A percentile compares a stretch with the other conserved stretches of the same genome.
Conservation (phyloP, 1,140 invertebrate species). For the Danaus melanippus region DNA sequence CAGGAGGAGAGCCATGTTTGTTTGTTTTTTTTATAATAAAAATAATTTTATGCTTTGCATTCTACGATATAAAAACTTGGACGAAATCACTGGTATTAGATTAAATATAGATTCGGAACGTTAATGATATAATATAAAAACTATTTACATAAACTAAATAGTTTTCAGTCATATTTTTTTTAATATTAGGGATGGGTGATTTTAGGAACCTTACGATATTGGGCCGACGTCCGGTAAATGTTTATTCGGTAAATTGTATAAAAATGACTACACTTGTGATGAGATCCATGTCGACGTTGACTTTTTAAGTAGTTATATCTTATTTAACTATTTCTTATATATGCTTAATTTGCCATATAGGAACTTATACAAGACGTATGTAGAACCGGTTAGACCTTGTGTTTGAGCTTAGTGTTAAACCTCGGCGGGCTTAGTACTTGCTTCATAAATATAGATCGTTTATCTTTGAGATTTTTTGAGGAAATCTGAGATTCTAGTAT, state of each 20-base stretch:
- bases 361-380: constrained; percentile 21
- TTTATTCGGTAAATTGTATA: constrained; percentile 9
- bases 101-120: too few relatives aligned
- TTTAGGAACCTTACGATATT: too few relatives aligned
- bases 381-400: constrained; percentile 40
- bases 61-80: too few relatives aligned
- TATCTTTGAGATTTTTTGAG: constrained; percentile 69
- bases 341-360: constrained; percentile 17
- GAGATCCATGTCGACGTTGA: constrained; percentile 45
- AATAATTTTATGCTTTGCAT: too few relatives aligned
- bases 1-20: too few relatives aligned
- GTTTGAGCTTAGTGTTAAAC: constrained; percentile 65
- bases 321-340: constrained; percentile 13
- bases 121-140: too few relatives aligned
- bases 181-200: too few relatives aligned
- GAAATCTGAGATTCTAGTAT: constrained; percentile 28
- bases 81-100: too few relatives aligned
- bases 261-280: constrained; percentile 34
- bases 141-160: too few relatives aligned
- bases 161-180: too few relatives aligned
- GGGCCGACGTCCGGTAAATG: not conserved
- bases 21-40: too few relatives aligned
- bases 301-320: constrained; percentile 24
- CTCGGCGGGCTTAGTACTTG: constrained; percentile 75
- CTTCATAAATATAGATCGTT: constrained; percentile 73